These are phyloP conservation scores for Burhinus oedicnemus DNA, from an alignment of 2,113 vertebrate species.

Conservation along the genomic window DNA sequence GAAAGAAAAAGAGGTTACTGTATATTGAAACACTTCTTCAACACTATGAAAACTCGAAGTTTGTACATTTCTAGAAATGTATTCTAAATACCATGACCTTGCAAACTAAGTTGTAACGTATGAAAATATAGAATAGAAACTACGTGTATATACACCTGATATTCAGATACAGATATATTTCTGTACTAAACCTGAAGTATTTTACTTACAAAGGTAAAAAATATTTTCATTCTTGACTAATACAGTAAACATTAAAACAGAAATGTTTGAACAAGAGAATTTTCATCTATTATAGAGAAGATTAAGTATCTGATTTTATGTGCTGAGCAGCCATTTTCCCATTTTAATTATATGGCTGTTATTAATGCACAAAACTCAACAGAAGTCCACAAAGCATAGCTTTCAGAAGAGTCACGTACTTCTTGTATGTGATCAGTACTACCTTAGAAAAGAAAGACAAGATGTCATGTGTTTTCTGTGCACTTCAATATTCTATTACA, in stretches of 20 bases:
- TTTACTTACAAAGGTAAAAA: background rate
- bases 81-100: background rate
- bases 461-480: background rate
- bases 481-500: background rate
- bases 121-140: background rate
- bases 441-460: background rate
- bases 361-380: background rate
- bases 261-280: background rate
- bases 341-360: background rate
- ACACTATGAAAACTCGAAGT: background rate
- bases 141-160: background rate
- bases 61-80: background rate
- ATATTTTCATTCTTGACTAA: background rate
- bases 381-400: background rate
- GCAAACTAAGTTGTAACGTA: background rate
- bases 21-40: background rate
- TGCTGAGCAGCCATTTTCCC: background rate
- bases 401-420: background rate
- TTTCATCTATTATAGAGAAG: background rate
- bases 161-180: background rate
- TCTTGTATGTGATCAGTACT: background rate
- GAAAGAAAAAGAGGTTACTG: constrained; percentile 13
- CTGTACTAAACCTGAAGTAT: background rate
- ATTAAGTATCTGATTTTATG: background rate
- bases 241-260: background rate